Conservation (phyloP, 2,113 vertebrate species). For the Bubo scandiacus region DNA sequence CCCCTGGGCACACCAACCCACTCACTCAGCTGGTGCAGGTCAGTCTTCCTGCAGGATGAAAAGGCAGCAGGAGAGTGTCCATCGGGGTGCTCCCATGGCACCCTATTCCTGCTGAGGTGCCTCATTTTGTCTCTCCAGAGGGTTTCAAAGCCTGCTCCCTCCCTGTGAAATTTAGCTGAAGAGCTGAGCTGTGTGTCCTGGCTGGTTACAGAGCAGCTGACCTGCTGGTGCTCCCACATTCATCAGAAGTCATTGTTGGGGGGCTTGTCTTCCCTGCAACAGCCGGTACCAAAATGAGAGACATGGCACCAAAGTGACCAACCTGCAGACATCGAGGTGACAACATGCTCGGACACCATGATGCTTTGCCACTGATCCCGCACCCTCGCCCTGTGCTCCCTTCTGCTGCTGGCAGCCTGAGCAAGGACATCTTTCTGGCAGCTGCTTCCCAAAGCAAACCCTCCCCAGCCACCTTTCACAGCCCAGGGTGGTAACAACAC, state of each 20-base stretch:
- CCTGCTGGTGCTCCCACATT: neutral
- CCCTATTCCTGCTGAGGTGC: accelerated
- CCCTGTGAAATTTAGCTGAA: neutral
- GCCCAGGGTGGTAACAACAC: neutral
- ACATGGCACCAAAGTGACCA: neutral
- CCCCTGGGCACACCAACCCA: neutral
- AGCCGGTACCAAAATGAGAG: neutral
- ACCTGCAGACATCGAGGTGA: neutral
- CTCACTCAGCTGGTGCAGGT: neutral
- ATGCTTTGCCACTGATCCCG: neutral
- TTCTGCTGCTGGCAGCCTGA: neutral
- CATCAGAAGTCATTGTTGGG: neutral
- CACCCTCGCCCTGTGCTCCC: neutral
- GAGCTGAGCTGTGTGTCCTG: neutral
- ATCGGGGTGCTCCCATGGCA: accelerated
- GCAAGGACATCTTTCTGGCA: neutral
- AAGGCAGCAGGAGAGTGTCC: neutral
- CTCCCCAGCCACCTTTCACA: neutral
- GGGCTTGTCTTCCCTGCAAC: neutral
- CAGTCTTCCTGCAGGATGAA: neutral
- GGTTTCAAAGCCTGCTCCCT: neutral
- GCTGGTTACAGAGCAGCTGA: neutral
- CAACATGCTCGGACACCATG: neutral
- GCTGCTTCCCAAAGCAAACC: neutral
- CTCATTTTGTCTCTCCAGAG: neutral